phyloP scores from a whole-genome alignment of 2,797 vertebrate genomes.

The Varecia variegata region DNA sequence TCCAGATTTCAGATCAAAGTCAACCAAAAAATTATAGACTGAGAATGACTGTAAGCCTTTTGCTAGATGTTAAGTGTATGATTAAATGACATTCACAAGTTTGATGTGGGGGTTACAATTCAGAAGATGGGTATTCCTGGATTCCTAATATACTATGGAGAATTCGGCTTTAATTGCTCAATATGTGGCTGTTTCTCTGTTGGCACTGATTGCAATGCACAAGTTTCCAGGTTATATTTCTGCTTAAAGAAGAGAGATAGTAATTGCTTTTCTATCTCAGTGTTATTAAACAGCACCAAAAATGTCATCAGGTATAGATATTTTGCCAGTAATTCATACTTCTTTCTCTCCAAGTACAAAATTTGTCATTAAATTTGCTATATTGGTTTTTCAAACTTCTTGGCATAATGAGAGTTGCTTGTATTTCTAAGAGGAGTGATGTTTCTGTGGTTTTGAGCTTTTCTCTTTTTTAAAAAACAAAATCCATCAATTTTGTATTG shows the following conservation, averaged over 20 bases:
- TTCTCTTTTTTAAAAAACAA: not conserved
- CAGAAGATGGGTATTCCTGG: not conserved
- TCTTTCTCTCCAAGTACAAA: slow-evolving; percentile 30
- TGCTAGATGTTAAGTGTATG: not conserved
- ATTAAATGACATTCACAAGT: not conserved
- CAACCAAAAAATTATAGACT: not conserved
- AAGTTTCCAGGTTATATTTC: not conserved
- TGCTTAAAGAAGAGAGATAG: not conserved
- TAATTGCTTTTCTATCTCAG: slow-evolving; percentile 15
- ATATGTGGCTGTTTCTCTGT: not conserved
- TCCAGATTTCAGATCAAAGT: not conserved
- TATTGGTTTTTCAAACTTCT: not conserved
- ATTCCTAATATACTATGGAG: not conserved
- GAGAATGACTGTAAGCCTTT: not conserved
- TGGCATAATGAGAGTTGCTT: not conserved
- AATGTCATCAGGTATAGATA: not conserved
- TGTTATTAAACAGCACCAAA: not conserved
- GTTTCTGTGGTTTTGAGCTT: not conserved
- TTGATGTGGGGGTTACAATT: not conserved
- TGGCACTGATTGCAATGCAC: not conserved
- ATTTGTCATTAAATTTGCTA: slow-evolving; percentile 13
- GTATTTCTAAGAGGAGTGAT: not conserved
- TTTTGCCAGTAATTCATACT: slow-evolving; percentile 17
- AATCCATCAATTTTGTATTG: not conserved
- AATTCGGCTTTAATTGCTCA: not conserved